Evolutionary conservation across 2,888 invertebrate genomes (phyloP).

Genomic region (Drosophila paranaensis): DNA sequence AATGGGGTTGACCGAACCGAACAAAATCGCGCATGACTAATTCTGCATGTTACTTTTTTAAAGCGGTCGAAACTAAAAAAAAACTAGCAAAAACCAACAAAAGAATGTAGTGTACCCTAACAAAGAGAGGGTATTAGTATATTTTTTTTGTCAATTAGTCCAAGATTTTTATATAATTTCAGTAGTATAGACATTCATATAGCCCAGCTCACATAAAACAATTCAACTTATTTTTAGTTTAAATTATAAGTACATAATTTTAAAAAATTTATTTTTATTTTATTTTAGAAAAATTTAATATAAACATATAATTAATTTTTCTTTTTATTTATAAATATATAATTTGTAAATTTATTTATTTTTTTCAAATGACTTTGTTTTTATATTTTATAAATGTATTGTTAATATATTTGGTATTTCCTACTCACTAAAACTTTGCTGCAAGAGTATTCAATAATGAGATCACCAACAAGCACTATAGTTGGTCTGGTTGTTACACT

Average conservation of each 20-base stretch:
- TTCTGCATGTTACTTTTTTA: conserved; percentile 63
- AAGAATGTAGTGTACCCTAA: not conserved
- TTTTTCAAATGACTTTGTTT: not conserved
- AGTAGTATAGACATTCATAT: too few species aligned
- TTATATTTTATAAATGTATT: not conserved
- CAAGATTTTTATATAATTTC: too few species aligned
- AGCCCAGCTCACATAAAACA: too few species aligned
- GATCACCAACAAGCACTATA: too few species aligned
- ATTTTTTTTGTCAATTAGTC: not conserved
- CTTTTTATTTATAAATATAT: too few species aligned
- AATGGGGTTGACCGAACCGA: conserved; percentile 59
- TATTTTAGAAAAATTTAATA: too few species aligned
- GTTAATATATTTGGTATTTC: not conserved
- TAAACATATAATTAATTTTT: too few species aligned
- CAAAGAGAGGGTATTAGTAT: not conserved
- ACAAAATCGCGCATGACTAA: conserved; percentile 73
- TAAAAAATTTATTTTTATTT: too few species aligned
- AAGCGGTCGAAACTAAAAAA: not conserved
- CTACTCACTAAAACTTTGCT: not conserved
- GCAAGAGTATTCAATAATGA: not conserved
- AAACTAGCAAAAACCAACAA: conserved; percentile 6
- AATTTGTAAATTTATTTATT: too few species aligned
- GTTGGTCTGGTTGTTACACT: not conserved
- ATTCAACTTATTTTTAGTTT: too few species aligned
- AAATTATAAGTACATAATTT: too few species aligned